phyloP scores from a whole-genome alignment of 2,888 invertebrate species.

The Sisyra terminalis region DNA sequence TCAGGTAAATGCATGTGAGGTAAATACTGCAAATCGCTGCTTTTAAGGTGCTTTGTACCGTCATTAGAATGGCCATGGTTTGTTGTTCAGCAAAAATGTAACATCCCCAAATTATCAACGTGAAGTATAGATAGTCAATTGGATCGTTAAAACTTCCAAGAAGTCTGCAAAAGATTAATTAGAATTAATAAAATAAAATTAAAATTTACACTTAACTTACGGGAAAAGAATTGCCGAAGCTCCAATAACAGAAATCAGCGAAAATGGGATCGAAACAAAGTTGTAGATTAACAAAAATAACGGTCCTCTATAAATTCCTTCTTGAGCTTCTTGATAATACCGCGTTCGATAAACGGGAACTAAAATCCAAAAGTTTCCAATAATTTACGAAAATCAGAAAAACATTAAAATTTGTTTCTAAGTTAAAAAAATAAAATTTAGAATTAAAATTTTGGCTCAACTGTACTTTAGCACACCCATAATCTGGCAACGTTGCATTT shows the following conservation, averaged over 20 bases:
- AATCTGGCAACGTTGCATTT: no score
- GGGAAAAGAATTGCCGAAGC: conserved; percentile 59
- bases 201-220: conserved; percentile 28
- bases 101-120: conserved; percentile 65
- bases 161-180: conserved; percentile 26
- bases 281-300: conserved; percentile 69
- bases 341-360: conserved; percentile 75
- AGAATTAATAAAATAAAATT: background rate
- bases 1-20: conserved; percentile 51
- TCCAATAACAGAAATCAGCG: conserved; percentile 53
- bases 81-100: conserved; percentile 76
- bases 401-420: background rate
- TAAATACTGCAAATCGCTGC: conserved; percentile 68
- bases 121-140: conserved; percentile 47
- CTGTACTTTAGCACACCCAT: no score
- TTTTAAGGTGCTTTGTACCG: conserved; percentile 59
- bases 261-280: conserved; percentile 65
- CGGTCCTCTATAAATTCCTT: conserved; percentile 77
- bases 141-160: conserved; percentile 36
- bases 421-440: no score
- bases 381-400: background rate
- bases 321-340: conserved; percentile 81
- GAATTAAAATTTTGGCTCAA: no score
- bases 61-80: conserved; percentile 63
- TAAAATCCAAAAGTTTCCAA: no score